These are phyloP conservation scores for Drosophila simulans DNA, from an alignment of 1,140 invertebrate species.

Conservation along the genomic window DNA sequence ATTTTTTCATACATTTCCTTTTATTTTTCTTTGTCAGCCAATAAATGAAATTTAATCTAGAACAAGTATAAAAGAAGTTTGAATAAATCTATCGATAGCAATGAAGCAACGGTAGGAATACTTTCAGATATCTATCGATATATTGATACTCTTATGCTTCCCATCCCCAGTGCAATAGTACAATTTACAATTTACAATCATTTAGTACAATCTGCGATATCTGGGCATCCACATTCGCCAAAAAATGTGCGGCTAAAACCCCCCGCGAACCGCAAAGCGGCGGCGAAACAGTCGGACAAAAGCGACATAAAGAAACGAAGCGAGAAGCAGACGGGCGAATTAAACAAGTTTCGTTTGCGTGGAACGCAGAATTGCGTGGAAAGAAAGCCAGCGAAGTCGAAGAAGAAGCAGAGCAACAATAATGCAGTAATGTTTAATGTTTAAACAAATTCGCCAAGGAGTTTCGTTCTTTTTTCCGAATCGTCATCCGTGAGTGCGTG, in stretches of 20 bases:
- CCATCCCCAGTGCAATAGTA: neutral
- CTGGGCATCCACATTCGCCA: constrained; percentile 25
- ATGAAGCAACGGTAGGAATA: too few relatives aligned
- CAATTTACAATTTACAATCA: neutral
- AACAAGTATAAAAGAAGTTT: too few relatives aligned
- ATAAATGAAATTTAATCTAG: too few relatives aligned
- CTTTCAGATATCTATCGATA: too few relatives aligned
- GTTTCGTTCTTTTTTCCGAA: constrained; percentile 42
- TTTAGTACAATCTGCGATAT: constrained; percentile 11
- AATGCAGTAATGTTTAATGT: constrained; percentile 52
- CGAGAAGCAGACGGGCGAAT: constrained; percentile 42
- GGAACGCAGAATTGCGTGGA: constrained; percentile 57
- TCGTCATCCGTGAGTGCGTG: constrained; percentile 31
- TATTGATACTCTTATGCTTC: neutral
- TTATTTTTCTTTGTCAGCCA: too few relatives aligned
- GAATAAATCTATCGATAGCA: too few relatives aligned
- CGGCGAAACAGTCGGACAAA: constrained; percentile 47
- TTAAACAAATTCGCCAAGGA: constrained; percentile 43
- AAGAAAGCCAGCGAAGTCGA: constrained; percentile 34
- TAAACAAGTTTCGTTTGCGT: constrained; percentile 76
- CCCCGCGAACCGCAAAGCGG: constrained; percentile 27
- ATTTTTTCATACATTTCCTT: too few relatives aligned
- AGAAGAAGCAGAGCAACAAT: constrained; percentile 6
- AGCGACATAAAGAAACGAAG: constrained; percentile 37
- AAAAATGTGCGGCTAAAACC: constrained; percentile 22